phyloP scores from a whole-genome alignment of 2,888 invertebrate species.

The Chaitophorus viminalis region DNA sequence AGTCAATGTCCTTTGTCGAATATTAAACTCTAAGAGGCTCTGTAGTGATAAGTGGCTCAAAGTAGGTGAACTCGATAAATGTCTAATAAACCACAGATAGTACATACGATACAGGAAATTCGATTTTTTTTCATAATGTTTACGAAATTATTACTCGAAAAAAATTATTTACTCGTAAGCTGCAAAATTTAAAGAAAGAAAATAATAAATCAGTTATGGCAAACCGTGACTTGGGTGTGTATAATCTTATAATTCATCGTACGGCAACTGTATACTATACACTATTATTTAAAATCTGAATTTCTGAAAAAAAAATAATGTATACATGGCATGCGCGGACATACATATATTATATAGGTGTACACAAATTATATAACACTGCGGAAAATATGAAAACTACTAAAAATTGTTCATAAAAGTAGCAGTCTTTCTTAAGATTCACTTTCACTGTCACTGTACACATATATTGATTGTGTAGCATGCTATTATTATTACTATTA shows the following conservation, averaged over 20 bases:
- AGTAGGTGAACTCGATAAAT: conserved; percentile 22
- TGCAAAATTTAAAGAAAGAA: background rate
- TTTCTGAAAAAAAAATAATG: background rate
- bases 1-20: conserved; percentile 27
- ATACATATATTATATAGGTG: background rate
- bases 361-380: conserved; percentile 35
- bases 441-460: conserved; percentile 38
- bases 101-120: background rate
- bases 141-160: background rate
- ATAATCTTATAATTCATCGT: conserved; percentile 38
- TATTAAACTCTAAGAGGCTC: background rate
- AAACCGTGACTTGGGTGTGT: conserved; percentile 30
- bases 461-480: conserved; percentile 50
- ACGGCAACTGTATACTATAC: background rate
- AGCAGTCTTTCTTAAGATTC: conserved; percentile 42
- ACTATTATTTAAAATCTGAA: background rate
- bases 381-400: conserved; percentile 52
- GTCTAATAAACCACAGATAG: background rate
- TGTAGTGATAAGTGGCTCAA: background rate
- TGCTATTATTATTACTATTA: conserved; percentile 35
- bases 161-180: background rate
- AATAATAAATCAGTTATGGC: conserved; percentile 15
- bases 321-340: background rate
- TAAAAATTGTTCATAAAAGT: background rate
- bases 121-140: background rate